Conservation (phyloP, 2,797 vertebrate species). For the Tadarida brasiliensis region DNA sequence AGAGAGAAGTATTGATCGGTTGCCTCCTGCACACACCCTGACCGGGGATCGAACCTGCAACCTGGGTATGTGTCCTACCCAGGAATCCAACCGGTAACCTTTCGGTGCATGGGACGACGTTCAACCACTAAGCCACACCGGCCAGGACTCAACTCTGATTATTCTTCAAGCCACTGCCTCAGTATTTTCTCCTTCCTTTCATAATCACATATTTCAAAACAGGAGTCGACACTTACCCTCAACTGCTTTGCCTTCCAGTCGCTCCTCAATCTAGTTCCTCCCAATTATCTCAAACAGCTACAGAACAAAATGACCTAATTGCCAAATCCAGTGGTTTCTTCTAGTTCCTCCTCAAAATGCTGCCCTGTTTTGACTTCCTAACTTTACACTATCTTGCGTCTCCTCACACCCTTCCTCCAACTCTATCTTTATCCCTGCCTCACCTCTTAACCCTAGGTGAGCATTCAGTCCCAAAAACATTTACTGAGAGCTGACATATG, state of each 20-base stretch:
- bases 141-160: background rate
- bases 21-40: background rate
- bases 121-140: background rate
- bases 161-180: background rate
- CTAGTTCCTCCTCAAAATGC: background rate
- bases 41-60: background rate
- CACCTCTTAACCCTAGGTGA: background rate
- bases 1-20: background rate
- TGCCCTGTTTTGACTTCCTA: background rate
- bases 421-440: background rate
- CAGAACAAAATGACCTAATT: background rate
- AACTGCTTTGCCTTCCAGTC: background rate
- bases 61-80: background rate
- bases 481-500: background rate
- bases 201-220: background rate
- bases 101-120: background rate
- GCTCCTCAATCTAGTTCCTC: background rate
- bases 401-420: background rate
- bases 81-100: background rate
- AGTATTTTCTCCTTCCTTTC: background rate
- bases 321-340: background rate
- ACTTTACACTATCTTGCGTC: background rate
- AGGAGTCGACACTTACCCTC: background rate
- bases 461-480: background rate
- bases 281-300: background rate